phyloP scores from a whole-genome alignment of 2,113 vertebrate species.

The Dicaeum eximium region DNA sequence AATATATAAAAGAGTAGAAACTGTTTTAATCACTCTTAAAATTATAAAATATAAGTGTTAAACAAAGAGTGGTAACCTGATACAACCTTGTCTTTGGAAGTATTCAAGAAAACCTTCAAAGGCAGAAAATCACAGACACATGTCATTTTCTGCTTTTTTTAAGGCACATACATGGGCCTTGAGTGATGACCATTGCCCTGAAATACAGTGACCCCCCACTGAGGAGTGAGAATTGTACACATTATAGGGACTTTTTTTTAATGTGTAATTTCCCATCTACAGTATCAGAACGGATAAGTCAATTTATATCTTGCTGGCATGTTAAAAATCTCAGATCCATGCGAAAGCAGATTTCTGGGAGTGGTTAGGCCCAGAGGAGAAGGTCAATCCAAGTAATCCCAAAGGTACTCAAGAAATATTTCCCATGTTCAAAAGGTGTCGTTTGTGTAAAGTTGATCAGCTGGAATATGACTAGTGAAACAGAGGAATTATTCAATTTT shows the following conservation, averaged over 20 bases:
- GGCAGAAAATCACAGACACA: not conserved
- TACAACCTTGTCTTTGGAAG: not conserved
- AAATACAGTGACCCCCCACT: not conserved
- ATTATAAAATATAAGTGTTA: not conserved
- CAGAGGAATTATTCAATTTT: not conserved
- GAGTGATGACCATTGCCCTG: not conserved
- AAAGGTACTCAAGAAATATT: not conserved
- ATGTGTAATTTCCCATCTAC: not conserved
- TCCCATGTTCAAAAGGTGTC: not conserved
- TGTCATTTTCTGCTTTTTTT: not conserved
- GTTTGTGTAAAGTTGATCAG: not conserved
- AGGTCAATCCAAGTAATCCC: not conserved
- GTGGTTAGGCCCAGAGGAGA: not conserved
- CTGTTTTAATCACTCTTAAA: not conserved
- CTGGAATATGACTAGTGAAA: not conserved
- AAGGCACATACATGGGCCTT: not conserved
- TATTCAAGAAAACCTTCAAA: not conserved
- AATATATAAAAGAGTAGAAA: not conserved
- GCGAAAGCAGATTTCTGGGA: not conserved
- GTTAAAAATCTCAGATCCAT: not conserved
- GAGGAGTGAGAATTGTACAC: not conserved
- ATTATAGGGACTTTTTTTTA: not conserved
- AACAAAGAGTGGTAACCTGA: not conserved
- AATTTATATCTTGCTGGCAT: not conserved
- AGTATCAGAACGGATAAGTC: not conserved